These are phyloP conservation scores for Steatocranus sp. DNA, from an alignment of 2,797 vertebrate species.

Conservation along the genomic window DNA sequence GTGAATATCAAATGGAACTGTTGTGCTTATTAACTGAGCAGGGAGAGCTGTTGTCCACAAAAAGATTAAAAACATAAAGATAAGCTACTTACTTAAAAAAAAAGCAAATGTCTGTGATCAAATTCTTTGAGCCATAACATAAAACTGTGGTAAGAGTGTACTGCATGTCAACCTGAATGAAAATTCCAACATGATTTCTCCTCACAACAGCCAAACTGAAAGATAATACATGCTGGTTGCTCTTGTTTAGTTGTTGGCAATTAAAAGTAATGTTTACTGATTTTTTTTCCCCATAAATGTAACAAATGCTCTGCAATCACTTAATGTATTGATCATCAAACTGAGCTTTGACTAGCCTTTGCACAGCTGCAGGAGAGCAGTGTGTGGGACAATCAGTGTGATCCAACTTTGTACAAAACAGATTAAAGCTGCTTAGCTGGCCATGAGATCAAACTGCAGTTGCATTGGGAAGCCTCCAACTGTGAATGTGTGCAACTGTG, in stretches of 20 bases:
- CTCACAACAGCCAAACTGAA: background rate
- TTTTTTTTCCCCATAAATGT: background rate
- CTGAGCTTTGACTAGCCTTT: conserved; percentile 2
- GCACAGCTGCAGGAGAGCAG: conserved; percentile 20
- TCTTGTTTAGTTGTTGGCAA: background rate
- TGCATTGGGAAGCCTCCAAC: conserved; percentile 42
- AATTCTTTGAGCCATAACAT: background rate
- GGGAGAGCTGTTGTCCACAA: background rate
- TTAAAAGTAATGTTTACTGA: conserved; percentile 4
- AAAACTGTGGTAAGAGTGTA: background rate
- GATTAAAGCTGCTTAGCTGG: conserved; percentile 48
- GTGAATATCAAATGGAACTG: background rate
- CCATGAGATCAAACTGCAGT: conserved; percentile 41
- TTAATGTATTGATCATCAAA: conserved; percentile 34
- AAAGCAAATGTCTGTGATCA: background rate
- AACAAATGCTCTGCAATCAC: background rate
- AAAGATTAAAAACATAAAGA: background rate
- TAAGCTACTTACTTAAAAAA: background rate
- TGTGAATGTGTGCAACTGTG: conserved; percentile 37
- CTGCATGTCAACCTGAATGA: background rate
- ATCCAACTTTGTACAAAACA: conserved; percentile 48
- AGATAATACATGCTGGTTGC: background rate
- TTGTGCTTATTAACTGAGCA: background rate
- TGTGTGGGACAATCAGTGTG: conserved; percentile 35
- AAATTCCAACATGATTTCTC: background rate